phyloP scores from a whole-genome alignment of 2,797 vertebrate genomes.

The Poecilia velifera region DNA sequence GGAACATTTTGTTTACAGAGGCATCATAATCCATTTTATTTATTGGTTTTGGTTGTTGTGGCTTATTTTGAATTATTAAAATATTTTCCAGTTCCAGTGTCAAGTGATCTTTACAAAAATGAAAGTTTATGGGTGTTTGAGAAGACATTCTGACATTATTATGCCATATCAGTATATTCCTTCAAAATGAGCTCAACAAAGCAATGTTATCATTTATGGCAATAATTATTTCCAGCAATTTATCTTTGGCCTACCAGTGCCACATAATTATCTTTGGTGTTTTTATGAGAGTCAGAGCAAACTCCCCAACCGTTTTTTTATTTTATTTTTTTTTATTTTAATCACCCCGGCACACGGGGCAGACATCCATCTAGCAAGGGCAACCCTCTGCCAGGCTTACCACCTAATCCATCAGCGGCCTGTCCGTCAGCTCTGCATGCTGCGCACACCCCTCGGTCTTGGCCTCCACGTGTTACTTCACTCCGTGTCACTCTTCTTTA shows the following conservation, averaged over 20 bases:
- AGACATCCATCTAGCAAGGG: constrained; percentile 73
- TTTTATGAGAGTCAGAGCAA: constrained; percentile 44
- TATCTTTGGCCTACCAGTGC: constrained; percentile 5
- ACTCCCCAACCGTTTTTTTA: constrained; percentile 51
- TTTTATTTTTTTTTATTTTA: constrained; percentile 62
- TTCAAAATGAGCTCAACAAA: too few relatives aligned
- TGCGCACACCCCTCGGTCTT: constrained; percentile 55
- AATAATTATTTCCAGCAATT: too few relatives aligned
- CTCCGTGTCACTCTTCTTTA: constrained; percentile 53
- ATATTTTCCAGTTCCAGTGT: too few relatives aligned
- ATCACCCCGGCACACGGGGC: constrained; percentile 76
- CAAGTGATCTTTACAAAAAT: too few relatives aligned
- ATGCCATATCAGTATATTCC: too few relatives aligned
- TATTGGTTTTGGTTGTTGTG: too few relatives aligned
- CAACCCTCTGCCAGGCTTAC: constrained; percentile 76
- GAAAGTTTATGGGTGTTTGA: too few relatives aligned
- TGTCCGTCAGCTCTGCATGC: constrained; percentile 62
- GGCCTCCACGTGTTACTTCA: constrained; percentile 61
- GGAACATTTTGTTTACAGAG: too few relatives aligned
- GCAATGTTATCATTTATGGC: too few relatives aligned
- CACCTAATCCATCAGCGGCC: constrained; percentile 76
- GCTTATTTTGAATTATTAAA: too few relatives aligned
- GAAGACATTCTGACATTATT: too few relatives aligned
- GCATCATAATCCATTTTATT: too few relatives aligned
- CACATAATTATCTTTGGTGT: constrained; percentile 30